Evolutionary conservation across 2,888 invertebrate genomes (phyloP), one percentile per base, ranked within the genome.

Genomic region (Drosophila anomelani): DNA sequence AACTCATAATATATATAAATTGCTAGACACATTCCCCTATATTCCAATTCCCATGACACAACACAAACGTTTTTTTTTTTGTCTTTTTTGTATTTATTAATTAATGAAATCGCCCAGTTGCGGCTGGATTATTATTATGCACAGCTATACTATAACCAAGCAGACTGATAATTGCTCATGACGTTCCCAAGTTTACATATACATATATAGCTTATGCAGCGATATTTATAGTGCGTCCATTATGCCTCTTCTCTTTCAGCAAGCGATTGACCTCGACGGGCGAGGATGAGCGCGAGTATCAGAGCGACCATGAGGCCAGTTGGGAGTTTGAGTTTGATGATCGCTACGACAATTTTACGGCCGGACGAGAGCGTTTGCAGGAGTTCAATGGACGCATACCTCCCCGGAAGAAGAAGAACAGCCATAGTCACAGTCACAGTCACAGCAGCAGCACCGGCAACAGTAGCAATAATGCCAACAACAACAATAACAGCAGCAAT

Each of bases 361-460:
- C 92, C 51, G 92, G 91, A 41, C 91, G 93, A 38, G 93, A 93
- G 66, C 91, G 91, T 41, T 78, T 93, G n/a, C 92, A 92, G 85
- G 93, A 92, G 86, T 93, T 93, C 77, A 91, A 90, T 70, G 93
- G 93, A 62, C 91, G 92, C 75, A 92, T 93, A 84, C 93, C 93
- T 78, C 92, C 92, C 46, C 90, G 92, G 63, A 92, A 92, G 82
- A 92, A 92, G 90, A 92, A 92, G 85, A 92, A 54, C 56, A 54
- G 60, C 68, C 60, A 67, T 46, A 69, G 59, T 60, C 36, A 54
- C 56, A 62, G 54, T 55, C 29, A 43, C 67, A 63, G 51, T 51
- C 20, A 26, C 13, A 61, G 26, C 23, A 51, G n/a, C 68, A 29
- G 29, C 29, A 29, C 26, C 26, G 26, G 29, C 29, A 29, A 8